Conservation (phyloP, 2,113 vertebrate genomes). For the Oceanites oceanicus region DNA sequence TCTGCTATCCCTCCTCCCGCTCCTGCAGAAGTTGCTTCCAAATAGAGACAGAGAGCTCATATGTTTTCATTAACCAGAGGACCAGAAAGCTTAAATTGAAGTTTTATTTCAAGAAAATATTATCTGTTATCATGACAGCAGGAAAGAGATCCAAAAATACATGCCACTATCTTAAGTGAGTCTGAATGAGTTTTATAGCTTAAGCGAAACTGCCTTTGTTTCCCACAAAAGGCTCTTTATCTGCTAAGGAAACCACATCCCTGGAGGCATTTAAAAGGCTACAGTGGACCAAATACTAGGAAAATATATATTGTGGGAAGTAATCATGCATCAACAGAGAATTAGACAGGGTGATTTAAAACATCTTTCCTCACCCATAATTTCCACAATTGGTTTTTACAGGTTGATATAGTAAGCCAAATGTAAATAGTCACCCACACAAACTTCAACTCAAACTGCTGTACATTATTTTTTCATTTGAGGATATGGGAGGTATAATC, state of each 20-base stretch:
- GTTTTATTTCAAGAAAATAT: neutral
- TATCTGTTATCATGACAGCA: neutral
- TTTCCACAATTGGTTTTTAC: neutral
- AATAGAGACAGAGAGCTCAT: neutral
- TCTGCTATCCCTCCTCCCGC: neutral
- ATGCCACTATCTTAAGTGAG: neutral
- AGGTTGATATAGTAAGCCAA: neutral
- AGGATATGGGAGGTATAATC: neutral
- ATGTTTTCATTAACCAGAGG: neutral
- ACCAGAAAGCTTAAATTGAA: neutral
- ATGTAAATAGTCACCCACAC: neutral
- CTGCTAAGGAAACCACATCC: conserved; percentile 6
- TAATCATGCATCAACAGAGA: neutral
- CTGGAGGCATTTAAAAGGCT: neutral
- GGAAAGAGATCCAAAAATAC: neutral
- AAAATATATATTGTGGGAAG: neutral
- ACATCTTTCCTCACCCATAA: neutral
- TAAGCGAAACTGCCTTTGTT: neutral
- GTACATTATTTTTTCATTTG: neutral
- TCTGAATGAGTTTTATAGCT: neutral
- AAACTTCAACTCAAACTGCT: neutral
- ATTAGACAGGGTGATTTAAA: neutral
- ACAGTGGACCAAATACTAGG: neutral
- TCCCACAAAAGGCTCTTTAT: conserved; percentile 11
- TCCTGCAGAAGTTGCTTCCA: neutral